These are phyloP conservation scores for Charadrius vociferus DNA, from an alignment of 2,113 vertebrate species.

Conservation along the genomic window DNA sequence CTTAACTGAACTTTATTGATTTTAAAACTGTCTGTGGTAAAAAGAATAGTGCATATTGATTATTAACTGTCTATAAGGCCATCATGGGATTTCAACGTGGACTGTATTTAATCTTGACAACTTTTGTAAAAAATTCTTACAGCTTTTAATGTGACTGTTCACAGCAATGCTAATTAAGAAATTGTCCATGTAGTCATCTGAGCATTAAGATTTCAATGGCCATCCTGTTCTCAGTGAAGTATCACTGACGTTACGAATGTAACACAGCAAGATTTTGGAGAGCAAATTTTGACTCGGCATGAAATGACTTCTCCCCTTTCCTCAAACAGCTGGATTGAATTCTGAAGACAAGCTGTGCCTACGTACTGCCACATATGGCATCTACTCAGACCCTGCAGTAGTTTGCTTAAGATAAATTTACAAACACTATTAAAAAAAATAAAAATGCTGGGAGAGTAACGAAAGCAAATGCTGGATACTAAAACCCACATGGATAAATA, in stretches of 20 bases:
- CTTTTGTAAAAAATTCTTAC: not conserved
- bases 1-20: not conserved
- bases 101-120: not conserved
- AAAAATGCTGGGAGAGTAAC: not conserved
- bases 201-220: not conserved
- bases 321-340: not conserved
- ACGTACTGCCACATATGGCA: rapidly evolving
- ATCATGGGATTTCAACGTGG: not conserved
- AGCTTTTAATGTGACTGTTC: not conserved
- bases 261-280: not conserved
- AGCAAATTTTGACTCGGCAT: not conserved
- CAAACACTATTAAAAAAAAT: not conserved
- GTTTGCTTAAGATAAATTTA: not conserved
- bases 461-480: not conserved
- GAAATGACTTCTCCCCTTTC: not conserved
- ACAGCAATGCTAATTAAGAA: not conserved
- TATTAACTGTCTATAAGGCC: conserved; percentile 38
- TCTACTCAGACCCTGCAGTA: not conserved
- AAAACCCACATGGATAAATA: not conserved
- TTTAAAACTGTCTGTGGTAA: conserved; percentile 4
- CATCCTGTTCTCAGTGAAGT: not conserved
- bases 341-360: not conserved
- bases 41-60: conserved; percentile 43
- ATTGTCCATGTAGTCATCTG: not conserved
- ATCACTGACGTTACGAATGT: not conserved